Evolutionary conservation across 2,113 vertebrate genomes (phyloP).

Genomic region (Nibea coibor): DNA sequence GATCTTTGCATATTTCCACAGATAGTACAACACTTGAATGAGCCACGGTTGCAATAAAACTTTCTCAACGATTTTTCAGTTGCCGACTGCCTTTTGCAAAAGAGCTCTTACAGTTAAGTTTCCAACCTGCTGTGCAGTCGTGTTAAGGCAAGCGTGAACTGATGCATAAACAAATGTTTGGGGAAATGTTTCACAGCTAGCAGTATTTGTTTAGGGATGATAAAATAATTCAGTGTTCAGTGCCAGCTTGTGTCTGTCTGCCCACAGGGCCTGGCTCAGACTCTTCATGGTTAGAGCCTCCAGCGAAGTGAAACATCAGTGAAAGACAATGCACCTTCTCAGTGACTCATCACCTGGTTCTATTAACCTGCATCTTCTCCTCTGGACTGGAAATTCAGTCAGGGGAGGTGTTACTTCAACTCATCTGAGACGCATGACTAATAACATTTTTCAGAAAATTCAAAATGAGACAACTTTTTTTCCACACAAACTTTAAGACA

Average conservation of each 20-base stretch:
- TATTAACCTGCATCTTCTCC: not conserved
- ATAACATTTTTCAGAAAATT: no score
- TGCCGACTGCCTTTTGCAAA: not conserved
- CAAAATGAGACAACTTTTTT: no score
- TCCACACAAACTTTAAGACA: not conserved
- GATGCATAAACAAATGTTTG: slow-evolving; percentile 68
- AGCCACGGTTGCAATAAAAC: not conserved
- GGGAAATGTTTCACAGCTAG: slow-evolving; percentile 51
- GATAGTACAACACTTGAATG: not conserved
- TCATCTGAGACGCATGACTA: not conserved
- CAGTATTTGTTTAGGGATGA: slow-evolving; percentile 62
- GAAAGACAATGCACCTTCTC: slow-evolving; percentile 11
- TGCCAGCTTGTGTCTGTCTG: slow-evolving; percentile 31
- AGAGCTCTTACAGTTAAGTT: slow-evolving; percentile 14
- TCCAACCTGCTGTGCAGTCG: slow-evolving; percentile 32
- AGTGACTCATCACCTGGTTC: not conserved
- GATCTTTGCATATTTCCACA: not conserved
- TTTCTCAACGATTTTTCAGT: not conserved
- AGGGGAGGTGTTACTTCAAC: not conserved
- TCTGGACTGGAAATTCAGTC: not conserved
- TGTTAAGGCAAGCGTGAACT: slow-evolving; percentile 53
- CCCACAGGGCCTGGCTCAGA: slow-evolving; percentile 29
- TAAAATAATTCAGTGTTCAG: slow-evolving; percentile 46
- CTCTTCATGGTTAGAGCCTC: not conserved
- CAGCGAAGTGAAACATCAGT: slow-evolving; percentile 13